These are phyloP conservation scores for Epizoanthus scotinus DNA, from an alignment of 92 coral and sea anemone species.

Conservation along the genomic window DNA sequence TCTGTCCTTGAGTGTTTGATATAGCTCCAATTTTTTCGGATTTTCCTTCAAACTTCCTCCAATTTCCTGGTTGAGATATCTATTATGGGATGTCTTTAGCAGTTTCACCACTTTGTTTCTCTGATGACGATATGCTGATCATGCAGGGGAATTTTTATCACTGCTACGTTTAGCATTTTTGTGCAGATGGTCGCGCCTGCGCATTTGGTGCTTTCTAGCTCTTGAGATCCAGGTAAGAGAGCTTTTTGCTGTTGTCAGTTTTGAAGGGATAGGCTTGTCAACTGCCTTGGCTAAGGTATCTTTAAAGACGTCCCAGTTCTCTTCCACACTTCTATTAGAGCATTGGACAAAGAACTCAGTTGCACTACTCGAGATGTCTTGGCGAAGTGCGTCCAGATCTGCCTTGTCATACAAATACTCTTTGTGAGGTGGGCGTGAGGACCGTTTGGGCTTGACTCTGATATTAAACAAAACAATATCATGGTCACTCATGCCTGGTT, in stretches of 20 bases:
- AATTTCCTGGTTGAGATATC: too few species aligned
- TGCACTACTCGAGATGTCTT: constrained; percentile 40
- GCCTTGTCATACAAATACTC: constrained; percentile 43
- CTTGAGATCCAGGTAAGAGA: constrained; percentile 37
- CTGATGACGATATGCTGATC: too few species aligned
- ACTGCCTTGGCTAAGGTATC: constrained; percentile 26
- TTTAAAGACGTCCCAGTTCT: constrained; percentile 24
- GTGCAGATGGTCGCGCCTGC: too few species aligned
- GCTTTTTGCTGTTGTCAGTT: constrained; percentile 21
- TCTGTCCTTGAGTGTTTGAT: too few species aligned
- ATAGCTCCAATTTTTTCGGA: too few species aligned
- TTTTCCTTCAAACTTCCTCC: too few species aligned
- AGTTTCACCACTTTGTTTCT: too few species aligned
- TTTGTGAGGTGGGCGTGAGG: constrained; percentile 49
- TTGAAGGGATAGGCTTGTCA: constrained; percentile 27
- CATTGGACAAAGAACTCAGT: constrained; percentile 35
- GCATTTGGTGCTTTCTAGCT: constrained; percentile 32
- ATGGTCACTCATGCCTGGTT: constrained; percentile 65
- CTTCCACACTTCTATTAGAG: constrained; percentile 30
- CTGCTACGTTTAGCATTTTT: too few species aligned
- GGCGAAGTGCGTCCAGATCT: constrained; percentile 42
- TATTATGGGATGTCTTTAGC: too few species aligned
- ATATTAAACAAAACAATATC: constrained; percentile 47
- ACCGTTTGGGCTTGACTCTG: constrained; percentile 43
- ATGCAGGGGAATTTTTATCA: too few species aligned